These are phyloP conservation scores for Caenorhabditis sulstoni DNA, from an alignment of 2,888 invertebrate genomes.

Conservation along the genomic window DNA sequence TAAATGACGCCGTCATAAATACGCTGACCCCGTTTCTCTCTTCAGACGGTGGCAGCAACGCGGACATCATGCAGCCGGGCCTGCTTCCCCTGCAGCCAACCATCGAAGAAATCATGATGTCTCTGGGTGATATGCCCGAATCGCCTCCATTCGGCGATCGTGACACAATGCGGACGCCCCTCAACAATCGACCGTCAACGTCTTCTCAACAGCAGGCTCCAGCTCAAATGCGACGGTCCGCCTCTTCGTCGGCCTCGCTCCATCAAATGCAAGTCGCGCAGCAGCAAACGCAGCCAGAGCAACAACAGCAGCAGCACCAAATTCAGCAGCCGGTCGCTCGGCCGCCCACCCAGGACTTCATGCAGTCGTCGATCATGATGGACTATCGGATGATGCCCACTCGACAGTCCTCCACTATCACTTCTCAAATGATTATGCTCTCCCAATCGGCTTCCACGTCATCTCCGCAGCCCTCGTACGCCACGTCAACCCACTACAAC, in stretches of 20 bases:
- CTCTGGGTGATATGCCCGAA: slow-evolving; percentile 52
- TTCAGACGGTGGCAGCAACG: slow-evolving; percentile 79
- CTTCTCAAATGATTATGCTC: slow-evolving; percentile 69
- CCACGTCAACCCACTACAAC: slow-evolving; percentile 58
- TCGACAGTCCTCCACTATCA: slow-evolving; percentile 63
- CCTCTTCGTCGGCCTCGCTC: slow-evolving; percentile 49
- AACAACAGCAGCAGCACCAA: slow-evolving; percentile 40
- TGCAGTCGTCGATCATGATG: slow-evolving; percentile 33
- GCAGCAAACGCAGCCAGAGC: slow-evolving; percentile 7
- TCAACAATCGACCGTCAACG: background rate
- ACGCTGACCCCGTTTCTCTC: background rate
- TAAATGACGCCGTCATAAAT: background rate
- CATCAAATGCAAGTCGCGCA: slow-evolving; percentile 36
- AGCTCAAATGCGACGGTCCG: slow-evolving; percentile 45
- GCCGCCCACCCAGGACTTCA: slow-evolving; percentile 34
- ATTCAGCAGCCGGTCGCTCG: slow-evolving; percentile 41
- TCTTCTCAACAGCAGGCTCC: slow-evolving; percentile 11
- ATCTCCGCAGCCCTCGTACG: slow-evolving; percentile 58
- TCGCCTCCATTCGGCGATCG: slow-evolving; percentile 30
- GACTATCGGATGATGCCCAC: slow-evolving; percentile 65
- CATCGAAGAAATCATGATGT: slow-evolving; percentile 80
- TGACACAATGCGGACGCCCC: slow-evolving; percentile 23
- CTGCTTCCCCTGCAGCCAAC: slow-evolving; percentile 95
- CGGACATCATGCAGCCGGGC: slow-evolving; percentile 96
- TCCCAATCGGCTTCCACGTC: slow-evolving; percentile 46